Conservation (phyloP, 2,797 vertebrate genomes). For the Ctenopoma multispine region DNA sequence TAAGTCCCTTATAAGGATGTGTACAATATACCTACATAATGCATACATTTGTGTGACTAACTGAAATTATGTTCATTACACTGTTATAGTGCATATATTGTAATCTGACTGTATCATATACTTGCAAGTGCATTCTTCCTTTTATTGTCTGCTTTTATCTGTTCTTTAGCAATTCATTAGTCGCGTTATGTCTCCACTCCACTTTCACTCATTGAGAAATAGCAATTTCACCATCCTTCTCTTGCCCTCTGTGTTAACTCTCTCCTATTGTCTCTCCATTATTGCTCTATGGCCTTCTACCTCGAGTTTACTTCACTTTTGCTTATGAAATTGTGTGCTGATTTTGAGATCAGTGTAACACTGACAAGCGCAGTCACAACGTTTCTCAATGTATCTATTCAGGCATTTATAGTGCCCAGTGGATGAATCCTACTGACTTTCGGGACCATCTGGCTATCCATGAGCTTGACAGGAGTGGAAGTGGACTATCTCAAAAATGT, state of each 20-base stretch:
- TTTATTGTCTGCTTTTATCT: slow-evolving; percentile 28
- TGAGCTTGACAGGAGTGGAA: too few relatives aligned
- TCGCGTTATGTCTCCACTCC: slow-evolving; percentile 15
- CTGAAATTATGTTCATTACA: slow-evolving; percentile 6
- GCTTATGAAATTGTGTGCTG: background rate
- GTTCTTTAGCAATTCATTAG: slow-evolving; percentile 33
- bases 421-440: too few relatives aligned
- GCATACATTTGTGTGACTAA: slow-evolving; percentile 11
- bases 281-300: background rate
- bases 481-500: too few relatives aligned
- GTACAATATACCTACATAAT: slow-evolving; percentile 13
- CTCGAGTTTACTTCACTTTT: background rate
- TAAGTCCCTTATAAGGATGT: slow-evolving; percentile 5
- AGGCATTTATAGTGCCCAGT: too few relatives aligned
- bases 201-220: slow-evolving; percentile 45
- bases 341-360: background rate
- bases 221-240: slow-evolving; percentile 28
- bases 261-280: background rate
- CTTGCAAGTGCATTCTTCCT: slow-evolving; percentile 22
- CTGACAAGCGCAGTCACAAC: background rate
- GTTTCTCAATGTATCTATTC: background rate
- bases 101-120: slow-evolving; percentile 3
- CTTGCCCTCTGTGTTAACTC: slow-evolving; percentile 18
- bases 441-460: too few relatives aligned
- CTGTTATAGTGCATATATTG: background rate